These are phyloP conservation scores for Salvator merianae DNA, from an alignment of 2,113 vertebrate genomes.

Conservation along the genomic window DNA sequence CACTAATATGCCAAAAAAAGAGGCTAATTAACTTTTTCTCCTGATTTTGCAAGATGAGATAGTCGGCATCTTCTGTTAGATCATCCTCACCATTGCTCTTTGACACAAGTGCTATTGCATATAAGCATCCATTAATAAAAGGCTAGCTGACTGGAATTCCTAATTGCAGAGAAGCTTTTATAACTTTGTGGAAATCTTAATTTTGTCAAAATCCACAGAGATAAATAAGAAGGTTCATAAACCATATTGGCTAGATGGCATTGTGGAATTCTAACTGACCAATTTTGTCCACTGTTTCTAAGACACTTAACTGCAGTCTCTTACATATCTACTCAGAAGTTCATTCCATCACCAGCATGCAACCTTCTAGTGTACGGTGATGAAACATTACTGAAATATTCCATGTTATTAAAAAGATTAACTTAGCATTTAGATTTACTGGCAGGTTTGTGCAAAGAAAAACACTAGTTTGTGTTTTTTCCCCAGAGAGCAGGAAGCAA, in stretches of 20 bases:
- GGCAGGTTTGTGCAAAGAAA: too few relatives aligned
- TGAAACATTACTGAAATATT: too few relatives aligned
- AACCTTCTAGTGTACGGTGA: too few relatives aligned
- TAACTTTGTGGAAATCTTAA: too few relatives aligned
- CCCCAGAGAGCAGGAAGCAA: too few relatives aligned
- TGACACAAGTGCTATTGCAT: conserved; percentile 47
- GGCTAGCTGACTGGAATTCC: neutral
- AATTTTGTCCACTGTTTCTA: neutral
- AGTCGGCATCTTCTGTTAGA: conserved; percentile 29
- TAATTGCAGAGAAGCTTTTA: too few relatives aligned
- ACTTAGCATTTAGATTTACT: too few relatives aligned
- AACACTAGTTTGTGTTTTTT: too few relatives aligned
- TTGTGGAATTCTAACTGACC: neutral
- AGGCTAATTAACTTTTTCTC: conserved; percentile 65
- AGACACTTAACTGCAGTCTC: neutral
- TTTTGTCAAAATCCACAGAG: neutral
- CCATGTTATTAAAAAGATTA: too few relatives aligned
- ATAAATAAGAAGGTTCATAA: neutral
- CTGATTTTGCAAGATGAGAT: conserved; percentile 37
- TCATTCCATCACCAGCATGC: too few relatives aligned
- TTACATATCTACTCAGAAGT: too few relatives aligned
- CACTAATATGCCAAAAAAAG: conserved; percentile 60
- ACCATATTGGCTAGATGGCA: neutral
- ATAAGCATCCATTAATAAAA: conserved; percentile 21
- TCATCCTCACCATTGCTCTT: conserved; percentile 8